These are phyloP conservation scores for Trichonephila clavipes DNA, from an alignment of 1,140 invertebrate species.

Conservation along the genomic window DNA sequence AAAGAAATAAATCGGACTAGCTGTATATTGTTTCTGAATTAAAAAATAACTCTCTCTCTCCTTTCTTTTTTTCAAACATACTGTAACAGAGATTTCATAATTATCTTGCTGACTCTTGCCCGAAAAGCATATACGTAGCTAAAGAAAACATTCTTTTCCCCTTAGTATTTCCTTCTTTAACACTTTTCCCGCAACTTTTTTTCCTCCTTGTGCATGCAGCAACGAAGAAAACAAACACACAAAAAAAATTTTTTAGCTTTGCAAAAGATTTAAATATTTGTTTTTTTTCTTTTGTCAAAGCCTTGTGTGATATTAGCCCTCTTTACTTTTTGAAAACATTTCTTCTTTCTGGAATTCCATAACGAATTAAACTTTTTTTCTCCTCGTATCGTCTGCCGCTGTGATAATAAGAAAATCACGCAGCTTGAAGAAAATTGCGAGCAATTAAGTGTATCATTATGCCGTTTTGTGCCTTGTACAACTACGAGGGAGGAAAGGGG, in stretches of 20 bases:
- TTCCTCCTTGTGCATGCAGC: background rate
- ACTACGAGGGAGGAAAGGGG: background rate
- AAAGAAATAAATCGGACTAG: no score
- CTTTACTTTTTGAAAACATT: slow-evolving; percentile 7
- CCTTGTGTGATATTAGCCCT: background rate
- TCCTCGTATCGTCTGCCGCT: slow-evolving; percentile 28
- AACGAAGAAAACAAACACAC: background rate
- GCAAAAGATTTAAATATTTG: slow-evolving; percentile 13
- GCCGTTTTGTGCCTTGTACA: slow-evolving; percentile 47
- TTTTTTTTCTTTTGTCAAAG: background rate
- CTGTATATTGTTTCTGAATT: no score
- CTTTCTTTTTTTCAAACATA: background rate
- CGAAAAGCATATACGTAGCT: background rate
- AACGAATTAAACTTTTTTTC: background rate
- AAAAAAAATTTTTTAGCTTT: background rate
- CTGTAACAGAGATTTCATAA: slow-evolving; percentile 25
- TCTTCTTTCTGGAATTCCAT: slow-evolving; percentile 10
- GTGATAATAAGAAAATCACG: background rate
- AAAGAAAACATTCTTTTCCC: slow-evolving; percentile 20
- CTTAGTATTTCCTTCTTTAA: background rate
- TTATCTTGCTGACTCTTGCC: background rate
- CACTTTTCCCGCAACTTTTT: background rate
- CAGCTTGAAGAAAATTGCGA: slow-evolving; percentile 42
- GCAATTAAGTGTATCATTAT: slow-evolving; percentile 71
- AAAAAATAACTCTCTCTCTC: no score